Percentiles rank a stretch among this genome's conserved stretches.
Conservation (phyloP, 2,797 vertebrate genomes). For the Phrynocephalus forsythii region DNA sequence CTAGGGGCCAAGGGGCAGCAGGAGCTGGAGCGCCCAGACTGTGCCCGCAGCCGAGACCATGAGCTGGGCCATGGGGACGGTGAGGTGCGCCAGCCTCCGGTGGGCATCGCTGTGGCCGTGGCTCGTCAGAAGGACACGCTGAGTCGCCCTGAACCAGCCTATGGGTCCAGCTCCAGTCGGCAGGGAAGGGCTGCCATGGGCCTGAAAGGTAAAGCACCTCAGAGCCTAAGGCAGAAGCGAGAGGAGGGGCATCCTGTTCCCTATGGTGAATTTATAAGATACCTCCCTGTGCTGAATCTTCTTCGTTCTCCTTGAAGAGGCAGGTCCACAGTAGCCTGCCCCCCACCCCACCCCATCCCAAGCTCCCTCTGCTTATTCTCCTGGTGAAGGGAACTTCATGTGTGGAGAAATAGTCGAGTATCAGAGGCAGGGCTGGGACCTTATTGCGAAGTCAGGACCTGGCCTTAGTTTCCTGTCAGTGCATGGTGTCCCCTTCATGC, state of each 20-base stretch:
- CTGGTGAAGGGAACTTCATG: background rate
- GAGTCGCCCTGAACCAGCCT: slow-evolving; percentile 81
- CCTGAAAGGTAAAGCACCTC: slow-evolving; percentile 76
- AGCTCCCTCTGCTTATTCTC: background rate
- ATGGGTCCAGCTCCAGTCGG: slow-evolving; percentile 76
- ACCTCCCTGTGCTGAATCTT: background rate
- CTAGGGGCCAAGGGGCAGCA: slow-evolving; percentile 82
- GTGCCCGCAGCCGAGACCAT: slow-evolving; percentile 84
- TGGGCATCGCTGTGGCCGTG: slow-evolving; percentile 94
- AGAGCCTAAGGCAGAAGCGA: background rate
- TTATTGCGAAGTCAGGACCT: too few species aligned
- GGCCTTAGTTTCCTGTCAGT: too few species aligned
- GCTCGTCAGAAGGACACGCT: slow-evolving; percentile 91
- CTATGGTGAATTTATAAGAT: background rate
- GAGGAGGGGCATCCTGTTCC: background rate
- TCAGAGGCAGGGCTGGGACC: background rate
- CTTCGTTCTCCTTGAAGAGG: background rate
- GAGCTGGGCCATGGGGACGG: slow-evolving; percentile 85
- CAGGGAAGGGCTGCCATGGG: slow-evolving; percentile 78
- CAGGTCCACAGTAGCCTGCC: background rate
- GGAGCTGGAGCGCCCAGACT: slow-evolving; percentile 89
- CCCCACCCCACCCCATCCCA: too few species aligned
- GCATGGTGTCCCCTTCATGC: background rate
- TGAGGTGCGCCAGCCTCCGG: slow-evolving; percentile 94
- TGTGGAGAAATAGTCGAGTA: background rate